phyloP scores from a whole-genome alignment of 2,113 vertebrate genomes.

The Chaetodon trifascialis region DNA sequence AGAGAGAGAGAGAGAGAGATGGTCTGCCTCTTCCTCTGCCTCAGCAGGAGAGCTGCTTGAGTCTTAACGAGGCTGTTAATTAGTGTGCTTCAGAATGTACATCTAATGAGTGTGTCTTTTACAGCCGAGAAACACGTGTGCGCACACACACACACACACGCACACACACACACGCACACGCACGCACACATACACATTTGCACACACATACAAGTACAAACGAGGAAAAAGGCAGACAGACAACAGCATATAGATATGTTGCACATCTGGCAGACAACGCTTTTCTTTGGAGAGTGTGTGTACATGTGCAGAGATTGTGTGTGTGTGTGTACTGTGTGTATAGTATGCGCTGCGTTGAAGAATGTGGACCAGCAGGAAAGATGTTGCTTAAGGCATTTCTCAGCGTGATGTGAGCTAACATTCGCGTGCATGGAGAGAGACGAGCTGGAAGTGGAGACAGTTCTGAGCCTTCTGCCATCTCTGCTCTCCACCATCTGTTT shows the following conservation, averaged over 20 bases:
- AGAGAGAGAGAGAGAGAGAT: neutral
- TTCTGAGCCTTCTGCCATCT: constrained; percentile 52
- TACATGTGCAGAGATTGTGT: neutral
- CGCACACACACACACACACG: constrained; percentile 21
- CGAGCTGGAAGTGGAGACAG: constrained; percentile 59
- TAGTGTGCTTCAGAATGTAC: constrained; percentile 79
- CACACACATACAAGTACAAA: constrained; percentile 39
- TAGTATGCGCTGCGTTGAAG: constrained; percentile 30
- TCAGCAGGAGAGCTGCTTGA: constrained; percentile 70
- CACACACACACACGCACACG: constrained; percentile 25
- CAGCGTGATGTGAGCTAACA: constrained; percentile 68
- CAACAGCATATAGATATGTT: constrained; percentile 1
- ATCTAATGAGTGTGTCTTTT: constrained; percentile 74
- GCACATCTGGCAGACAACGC: constrained; percentile 22
- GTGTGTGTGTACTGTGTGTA: neutral
- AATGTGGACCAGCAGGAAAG: constrained; percentile 60
- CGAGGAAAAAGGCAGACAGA: constrained; percentile 21
- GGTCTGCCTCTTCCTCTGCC: constrained; percentile 33
- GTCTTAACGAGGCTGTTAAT: constrained; percentile 83
- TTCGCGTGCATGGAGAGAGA: constrained; percentile 45
- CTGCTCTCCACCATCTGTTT: constrained; percentile 60
- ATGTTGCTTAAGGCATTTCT: constrained; percentile 65
- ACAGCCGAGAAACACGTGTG: constrained; percentile 42
- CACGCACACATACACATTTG: constrained; percentile 23
- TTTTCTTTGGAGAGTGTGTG: constrained; percentile 4